phyloP scores from a whole-genome alignment of 2,113 vertebrate genomes.

The Poicephalus meyeri region DNA sequence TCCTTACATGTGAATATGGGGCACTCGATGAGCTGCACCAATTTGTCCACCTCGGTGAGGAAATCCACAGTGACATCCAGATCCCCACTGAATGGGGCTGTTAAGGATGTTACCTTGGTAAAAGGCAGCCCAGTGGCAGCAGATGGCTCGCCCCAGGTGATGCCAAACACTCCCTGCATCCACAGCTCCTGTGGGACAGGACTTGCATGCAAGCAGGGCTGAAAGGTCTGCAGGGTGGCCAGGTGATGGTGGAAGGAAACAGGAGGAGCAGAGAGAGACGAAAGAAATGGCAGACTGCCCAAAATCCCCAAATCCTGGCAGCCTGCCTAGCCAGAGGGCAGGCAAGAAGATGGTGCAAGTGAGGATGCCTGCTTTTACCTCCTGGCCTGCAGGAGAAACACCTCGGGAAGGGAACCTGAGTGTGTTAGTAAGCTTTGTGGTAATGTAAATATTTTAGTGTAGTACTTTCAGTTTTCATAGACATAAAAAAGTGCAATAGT shows the following conservation, averaged over 20 bases:
- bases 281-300: not conserved
- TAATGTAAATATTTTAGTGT: too few relatives aligned
- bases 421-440: fast-evolving
- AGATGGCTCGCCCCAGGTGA: not conserved
- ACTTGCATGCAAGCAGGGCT: not conserved
- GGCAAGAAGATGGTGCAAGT: not conserved
- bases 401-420: not conserved
- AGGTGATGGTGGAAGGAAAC: not conserved
- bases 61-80: constrained; percentile 98
- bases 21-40: constrained; percentile 97
- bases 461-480: too few relatives aligned
- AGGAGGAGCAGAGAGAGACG: not conserved
- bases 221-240: not conserved
- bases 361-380: not conserved
- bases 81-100: constrained; percentile 78
- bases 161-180: not conserved
- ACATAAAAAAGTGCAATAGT: too few relatives aligned
- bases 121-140: not conserved
- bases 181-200: not conserved
- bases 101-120: constrained; percentile 65
- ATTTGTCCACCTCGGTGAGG: constrained; percentile 96
- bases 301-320: not conserved
- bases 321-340: not conserved
- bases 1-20: constrained; percentile 94
- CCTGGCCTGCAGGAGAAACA: not conserved